Base-by-base conservation (phyloP, 2,888 invertebrate genomes). In the Mesodorylaimus sp. region DNA sequence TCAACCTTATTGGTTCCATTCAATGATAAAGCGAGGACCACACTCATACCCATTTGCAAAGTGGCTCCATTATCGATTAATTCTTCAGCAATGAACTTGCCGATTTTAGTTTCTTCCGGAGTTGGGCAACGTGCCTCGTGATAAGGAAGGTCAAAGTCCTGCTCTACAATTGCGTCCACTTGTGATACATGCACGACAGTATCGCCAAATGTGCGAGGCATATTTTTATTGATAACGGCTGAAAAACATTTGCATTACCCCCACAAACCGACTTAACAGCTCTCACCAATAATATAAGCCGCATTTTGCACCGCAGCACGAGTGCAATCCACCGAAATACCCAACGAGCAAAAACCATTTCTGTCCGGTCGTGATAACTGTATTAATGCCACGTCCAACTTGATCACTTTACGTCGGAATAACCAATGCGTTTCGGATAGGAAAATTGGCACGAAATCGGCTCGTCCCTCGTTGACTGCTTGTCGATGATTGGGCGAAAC, bases 171-270 rank as follows among this genome's bases (percentile, higher is more conserved):
- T 60, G 77, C 80, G 71, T 93, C 89, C 56, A 91, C 77, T 67
- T 93, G 89, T 3, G 88, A 87, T 54, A 79, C 72, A 68, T 93
- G 93, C 55, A 93, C 78, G n/a, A 83, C 75, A 0, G 82, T 78
- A 66, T 91, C 89, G 41, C 91, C 91, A 67, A 88, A 89, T 0
- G 91, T 93, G 1, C 89, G 77, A 0, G 93, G 93, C 81, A 93
- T 80, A 61, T 80, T 71, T 1, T 78, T 76, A 72, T 93, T 93
- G 0, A 88, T 78, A 64, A 74, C 72, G 1, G 72, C 75, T 72
- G 28, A 47, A 48, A 47, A 41, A 21, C n/a, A n/a, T n/a, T n/a
- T n/a, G n/a, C n/a, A n/a, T n/a, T n/a, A n/a, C n/a, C n/a, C n/a
- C n/a, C n/a, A n/a, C n/a, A n/a, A n/a, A n/a, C n/a, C n/a, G n/a